Percentiles rank a stretch among this genome's conserved stretches.
phyloP scores from a whole-genome alignment of 2,113 vertebrate species.

The Irena cyanogastra region DNA sequence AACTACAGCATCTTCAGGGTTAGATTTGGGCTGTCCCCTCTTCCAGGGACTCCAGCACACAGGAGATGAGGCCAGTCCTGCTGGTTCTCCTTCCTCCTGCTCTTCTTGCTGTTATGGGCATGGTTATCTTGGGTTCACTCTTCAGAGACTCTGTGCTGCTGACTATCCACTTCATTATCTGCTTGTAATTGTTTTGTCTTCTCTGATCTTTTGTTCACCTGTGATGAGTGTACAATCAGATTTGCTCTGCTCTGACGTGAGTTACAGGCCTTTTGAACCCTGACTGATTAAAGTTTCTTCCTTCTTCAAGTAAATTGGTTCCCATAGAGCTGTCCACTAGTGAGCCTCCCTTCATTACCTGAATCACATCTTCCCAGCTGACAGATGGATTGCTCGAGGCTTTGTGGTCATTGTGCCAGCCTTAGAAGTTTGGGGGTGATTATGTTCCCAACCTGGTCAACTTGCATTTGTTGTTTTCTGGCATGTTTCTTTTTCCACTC shows the following conservation, averaged over 20 bases:
- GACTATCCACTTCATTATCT: constrained; percentile 13
- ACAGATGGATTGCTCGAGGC: neutral
- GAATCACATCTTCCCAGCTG: neutral
- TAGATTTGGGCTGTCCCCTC: neutral
- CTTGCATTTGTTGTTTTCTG: neutral
- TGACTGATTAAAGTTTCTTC: constrained; percentile 32
- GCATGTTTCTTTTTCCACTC: neutral
- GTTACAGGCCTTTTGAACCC: constrained; percentile 37
- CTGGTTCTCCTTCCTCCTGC: neutral
- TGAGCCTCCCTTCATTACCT: neutral
- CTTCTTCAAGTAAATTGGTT: constrained; percentile 13
- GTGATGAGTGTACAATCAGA: constrained; percentile 22
- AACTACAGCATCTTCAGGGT: neutral
- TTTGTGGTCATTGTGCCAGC: neutral
- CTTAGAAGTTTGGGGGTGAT: neutral
- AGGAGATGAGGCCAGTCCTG: neutral
- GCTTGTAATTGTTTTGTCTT: constrained; percentile 43
- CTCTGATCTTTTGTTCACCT: constrained; percentile 42
- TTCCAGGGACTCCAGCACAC: neutral
- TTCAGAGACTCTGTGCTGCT: neutral
- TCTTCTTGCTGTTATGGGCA: neutral
- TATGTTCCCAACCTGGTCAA: neutral
- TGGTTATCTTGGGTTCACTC: neutral
- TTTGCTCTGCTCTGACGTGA: constrained; percentile 23
- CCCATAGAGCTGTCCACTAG: neutral